A percentile compares a stretch with the other conserved stretches of the same genome.
phyloP scores from a whole-genome alignment of 2,888 invertebrate genomes.

The Chironomus tentans region DNA sequence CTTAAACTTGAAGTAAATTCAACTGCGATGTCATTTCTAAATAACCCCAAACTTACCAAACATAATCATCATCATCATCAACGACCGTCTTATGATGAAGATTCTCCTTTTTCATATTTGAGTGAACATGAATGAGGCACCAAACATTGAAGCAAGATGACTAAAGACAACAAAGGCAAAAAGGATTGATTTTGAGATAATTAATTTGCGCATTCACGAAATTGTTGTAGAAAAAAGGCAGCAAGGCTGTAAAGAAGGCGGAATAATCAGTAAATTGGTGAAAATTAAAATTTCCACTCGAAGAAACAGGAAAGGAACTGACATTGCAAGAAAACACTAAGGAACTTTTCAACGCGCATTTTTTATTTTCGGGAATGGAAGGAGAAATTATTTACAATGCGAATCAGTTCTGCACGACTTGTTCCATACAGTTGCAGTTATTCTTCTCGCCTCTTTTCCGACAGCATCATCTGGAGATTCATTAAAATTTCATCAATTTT shows the following conservation, averaged over 20 bases:
- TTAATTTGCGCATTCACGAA: not conserved
- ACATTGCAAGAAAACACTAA: conserved; percentile 3
- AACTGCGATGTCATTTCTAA: too few relatives aligned
- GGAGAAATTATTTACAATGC: conserved; percentile 10
- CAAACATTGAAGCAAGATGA: not conserved
- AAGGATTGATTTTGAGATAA: not conserved
- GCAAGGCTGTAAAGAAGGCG: not conserved
- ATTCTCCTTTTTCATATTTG: not conserved
- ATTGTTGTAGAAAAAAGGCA: not conserved
- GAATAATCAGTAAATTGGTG: conserved; percentile 16
- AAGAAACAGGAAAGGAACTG: not conserved
- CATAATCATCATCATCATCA: too few relatives aligned
- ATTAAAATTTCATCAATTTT: conserved; percentile 26
- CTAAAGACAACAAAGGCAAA: not conserved
- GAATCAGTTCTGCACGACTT: conserved; percentile 22
- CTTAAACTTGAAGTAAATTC: too few relatives aligned
- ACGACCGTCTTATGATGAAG: too few relatives aligned
- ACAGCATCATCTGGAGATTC: conserved; percentile 10
- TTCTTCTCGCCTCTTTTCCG: not conserved
- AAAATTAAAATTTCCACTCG: conserved; percentile 22
- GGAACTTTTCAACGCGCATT: not conserved
- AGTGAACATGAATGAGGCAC: conserved; percentile 3
- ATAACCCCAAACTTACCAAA: too few relatives aligned
- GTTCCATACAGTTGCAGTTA: not conserved
- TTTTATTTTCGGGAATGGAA: not conserved